phyloP scores from a whole-genome alignment of 2,113 vertebrate genomes.

The Dicerorhinus sumatrensis region DNA sequence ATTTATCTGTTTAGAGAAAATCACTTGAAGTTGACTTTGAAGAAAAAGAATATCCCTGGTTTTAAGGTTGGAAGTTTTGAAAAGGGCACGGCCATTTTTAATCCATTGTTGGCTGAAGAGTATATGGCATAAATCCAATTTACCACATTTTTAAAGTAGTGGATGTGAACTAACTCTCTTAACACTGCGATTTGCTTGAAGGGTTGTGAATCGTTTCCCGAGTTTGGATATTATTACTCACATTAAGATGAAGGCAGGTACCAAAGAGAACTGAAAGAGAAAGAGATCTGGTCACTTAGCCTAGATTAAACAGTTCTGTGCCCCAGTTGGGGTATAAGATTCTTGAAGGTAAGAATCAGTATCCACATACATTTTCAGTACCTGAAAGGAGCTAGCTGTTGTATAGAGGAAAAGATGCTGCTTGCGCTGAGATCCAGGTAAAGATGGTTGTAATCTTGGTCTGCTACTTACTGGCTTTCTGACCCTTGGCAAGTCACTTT shows the following conservation, averaged over 20 bases:
- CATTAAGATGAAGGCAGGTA: not conserved
- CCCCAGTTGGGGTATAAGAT: not conserved
- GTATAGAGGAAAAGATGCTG: not conserved
- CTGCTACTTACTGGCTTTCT: not conserved
- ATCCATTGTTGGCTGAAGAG: slow-evolving; percentile 33
- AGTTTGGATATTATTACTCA: not conserved
- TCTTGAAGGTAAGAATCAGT: not conserved
- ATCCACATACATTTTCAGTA: not conserved
- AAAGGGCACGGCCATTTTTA: slow-evolving; percentile 53
- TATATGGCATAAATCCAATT: slow-evolving; percentile 53
- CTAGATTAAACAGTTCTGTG: not conserved
- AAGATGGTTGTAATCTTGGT: not conserved
- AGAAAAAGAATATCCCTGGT: slow-evolving; percentile 69
- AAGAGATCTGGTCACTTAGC: not conserved
- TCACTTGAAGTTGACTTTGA: slow-evolving; percentile 79
- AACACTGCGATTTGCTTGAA: slow-evolving; percentile 50
- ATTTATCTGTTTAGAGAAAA: slow-evolving; percentile 64
- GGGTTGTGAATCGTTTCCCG: not conserved
- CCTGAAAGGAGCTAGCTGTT: not conserved
- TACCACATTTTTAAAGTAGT: slow-evolving; percentile 68
- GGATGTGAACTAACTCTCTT: slow-evolving; percentile 22
- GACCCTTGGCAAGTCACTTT: not conserved
- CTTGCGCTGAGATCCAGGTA: not conserved
- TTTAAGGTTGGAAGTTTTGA: slow-evolving; percentile 70
- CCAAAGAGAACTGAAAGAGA: not conserved